A percentile compares a stretch with the other conserved stretches of the same genome.
These are phyloP conservation scores for Taurulus bubalis DNA, from an alignment of 2,113 vertebrate genomes.

Conservation along the genomic window DNA sequence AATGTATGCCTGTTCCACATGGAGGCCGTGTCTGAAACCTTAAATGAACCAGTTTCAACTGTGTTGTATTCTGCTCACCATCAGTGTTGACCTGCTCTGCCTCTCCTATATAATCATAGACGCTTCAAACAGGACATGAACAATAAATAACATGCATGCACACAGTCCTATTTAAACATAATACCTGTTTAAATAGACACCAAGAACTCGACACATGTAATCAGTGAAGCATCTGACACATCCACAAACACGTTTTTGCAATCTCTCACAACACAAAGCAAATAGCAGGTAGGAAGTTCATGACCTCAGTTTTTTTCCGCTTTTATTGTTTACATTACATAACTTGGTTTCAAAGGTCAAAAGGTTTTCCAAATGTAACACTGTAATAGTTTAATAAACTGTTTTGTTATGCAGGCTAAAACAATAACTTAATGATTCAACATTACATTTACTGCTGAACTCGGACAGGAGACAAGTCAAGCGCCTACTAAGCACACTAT, in stretches of 20 bases:
- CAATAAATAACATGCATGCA: slow-evolving; percentile 1
- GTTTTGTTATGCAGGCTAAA: slow-evolving; percentile 32
- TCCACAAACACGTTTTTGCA: slow-evolving; percentile 1
- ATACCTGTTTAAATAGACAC: slow-evolving; percentile 14
- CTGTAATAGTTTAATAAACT: slow-evolving; percentile 26
- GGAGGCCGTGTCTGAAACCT: neutral
- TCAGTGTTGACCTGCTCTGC: slow-evolving; percentile 23
- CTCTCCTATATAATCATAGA: slow-evolving; percentile 14
- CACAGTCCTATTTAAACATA: slow-evolving; percentile 15
- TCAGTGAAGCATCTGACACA: slow-evolving; percentile 10
- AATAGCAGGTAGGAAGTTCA: slow-evolving; percentile 23
- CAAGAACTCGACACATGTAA: neutral
- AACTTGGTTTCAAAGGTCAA: slow-evolving; percentile 31
- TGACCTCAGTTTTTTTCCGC: neutral
- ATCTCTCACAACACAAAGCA: slow-evolving; percentile 33
- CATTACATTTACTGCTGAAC: slow-evolving; percentile 27
- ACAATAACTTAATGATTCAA: slow-evolving; percentile 40
- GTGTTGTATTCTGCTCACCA: neutral
- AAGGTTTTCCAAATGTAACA: slow-evolving; percentile 26
- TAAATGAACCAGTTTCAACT: slow-evolving; percentile 30
- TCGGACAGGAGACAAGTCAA: slow-evolving; percentile 32
- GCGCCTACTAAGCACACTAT: slow-evolving; percentile 45
- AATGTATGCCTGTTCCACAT: neutral
- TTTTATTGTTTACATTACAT: slow-evolving; percentile 33
- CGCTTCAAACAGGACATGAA: slow-evolving; percentile 9